Percentiles rank a stretch among this genome's conserved stretches.
phyloP scores from a whole-genome alignment of 2,888 invertebrate species.

The Platycheirus rosarum region DNA sequence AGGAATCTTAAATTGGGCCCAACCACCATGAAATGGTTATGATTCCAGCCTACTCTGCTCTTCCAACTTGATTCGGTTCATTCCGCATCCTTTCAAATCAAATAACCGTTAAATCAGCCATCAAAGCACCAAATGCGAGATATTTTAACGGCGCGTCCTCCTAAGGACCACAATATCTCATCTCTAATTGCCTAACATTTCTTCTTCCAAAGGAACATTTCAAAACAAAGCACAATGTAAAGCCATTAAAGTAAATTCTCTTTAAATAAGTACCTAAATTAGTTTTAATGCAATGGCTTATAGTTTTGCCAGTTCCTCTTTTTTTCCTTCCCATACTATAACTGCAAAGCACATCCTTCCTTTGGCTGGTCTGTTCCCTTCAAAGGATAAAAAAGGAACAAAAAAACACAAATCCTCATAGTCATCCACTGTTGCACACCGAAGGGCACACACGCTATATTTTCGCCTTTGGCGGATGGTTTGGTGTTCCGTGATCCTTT shows the following conservation, averaged over 20 bases:
- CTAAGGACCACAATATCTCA: constrained; percentile 1
- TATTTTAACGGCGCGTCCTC: too few relatives aligned
- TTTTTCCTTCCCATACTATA: constrained; percentile 6
- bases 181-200: constrained; percentile 13
- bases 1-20: too few relatives aligned
- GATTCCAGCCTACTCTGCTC: too few relatives aligned
- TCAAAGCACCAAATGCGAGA: too few relatives aligned
- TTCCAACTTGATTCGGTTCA: too few relatives aligned
- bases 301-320: constrained; percentile 10
- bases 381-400: constrained; percentile 16
- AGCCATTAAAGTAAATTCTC: constrained; percentile 34
- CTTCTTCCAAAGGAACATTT: not conserved
- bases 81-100: too few relatives aligned
- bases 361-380: constrained; percentile 4
- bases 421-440: constrained; percentile 70
- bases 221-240: constrained; percentile 29
- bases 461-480: constrained; percentile 26
- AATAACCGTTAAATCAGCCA: too few relatives aligned
- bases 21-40: too few relatives aligned
- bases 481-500: not conserved
- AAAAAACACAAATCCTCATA: constrained; percentile 48
- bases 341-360: constrained; percentile 44
- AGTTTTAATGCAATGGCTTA: constrained; percentile 46
- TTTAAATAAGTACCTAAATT: constrained; percentile 48
- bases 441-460: constrained; percentile 51